Percentiles rank a stretch among this genome's conserved stretches.
These are phyloP conservation scores for Sympetrum striolatum DNA, from an alignment of 2,888 invertebrate genomes.

Conservation along the genomic window DNA sequence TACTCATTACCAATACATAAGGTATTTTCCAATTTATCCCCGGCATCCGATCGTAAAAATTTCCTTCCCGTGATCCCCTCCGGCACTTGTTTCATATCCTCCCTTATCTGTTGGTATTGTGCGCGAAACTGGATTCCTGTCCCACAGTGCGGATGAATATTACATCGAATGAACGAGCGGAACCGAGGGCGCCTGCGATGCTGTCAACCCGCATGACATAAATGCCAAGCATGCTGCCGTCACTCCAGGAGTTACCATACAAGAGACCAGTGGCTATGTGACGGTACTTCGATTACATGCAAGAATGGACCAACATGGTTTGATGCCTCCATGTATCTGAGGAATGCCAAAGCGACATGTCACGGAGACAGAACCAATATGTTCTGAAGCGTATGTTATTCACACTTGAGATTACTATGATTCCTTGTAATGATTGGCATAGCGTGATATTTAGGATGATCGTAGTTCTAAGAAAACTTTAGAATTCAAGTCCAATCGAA, in stretches of 20 bases:
- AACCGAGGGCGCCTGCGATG: not conserved
- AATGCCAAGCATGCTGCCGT: conserved; percentile 3
- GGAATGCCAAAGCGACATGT: not conserved
- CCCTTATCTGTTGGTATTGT: not conserved
- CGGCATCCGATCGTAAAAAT: no score
- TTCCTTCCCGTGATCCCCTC: not conserved
- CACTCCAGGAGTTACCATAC: conserved; percentile 13
- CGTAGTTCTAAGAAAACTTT: no score
- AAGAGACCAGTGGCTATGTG: not conserved
- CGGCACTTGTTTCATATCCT: not conserved
- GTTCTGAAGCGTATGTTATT: no score
- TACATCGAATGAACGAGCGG: conserved; percentile 31
- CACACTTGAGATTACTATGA: no score
- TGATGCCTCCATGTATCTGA: not conserved
- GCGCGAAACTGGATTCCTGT: not conserved
- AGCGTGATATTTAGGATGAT: no score
- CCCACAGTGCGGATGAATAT: conserved; percentile 9
- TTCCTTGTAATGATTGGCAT: no score
- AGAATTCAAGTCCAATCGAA: no score
- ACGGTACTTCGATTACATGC: conserved; percentile 16
- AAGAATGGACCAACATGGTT: conserved; percentile 21
- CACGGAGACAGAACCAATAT: not conserved
- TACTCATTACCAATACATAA: no score
- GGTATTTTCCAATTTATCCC: no score
- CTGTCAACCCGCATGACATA: conserved; percentile 30